Evolutionary conservation across 1,140 invertebrate species (phyloP), one percentile per base, ranked within the genome.

Genomic region (Vollenhovia emeryi): DNA sequence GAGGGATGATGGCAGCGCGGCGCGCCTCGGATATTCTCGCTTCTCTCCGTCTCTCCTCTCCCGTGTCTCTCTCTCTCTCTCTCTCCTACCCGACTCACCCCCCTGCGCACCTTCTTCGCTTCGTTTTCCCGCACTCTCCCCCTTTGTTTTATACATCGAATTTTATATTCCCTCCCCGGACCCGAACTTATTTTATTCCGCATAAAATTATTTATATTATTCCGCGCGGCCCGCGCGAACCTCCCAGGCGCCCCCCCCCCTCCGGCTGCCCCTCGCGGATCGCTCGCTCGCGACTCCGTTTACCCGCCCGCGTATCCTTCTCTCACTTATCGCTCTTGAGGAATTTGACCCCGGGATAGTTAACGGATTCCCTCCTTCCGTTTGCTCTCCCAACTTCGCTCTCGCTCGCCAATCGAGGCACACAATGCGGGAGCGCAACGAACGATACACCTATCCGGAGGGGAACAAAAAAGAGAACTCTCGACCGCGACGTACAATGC

Each of bases 11-110:
- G n/a, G 66, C 33, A 36, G 18, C 59, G 57, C 57, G 71, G 80
- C 80, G 80, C 71, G 52, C 71, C 69, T 57, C 80, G 80, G 71
- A 84, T 76, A 48, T 62, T 50, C 71, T 84, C 80, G 73, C 73
- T 50, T 85, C 60, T 79, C 83, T 85, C 60, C 48, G 48, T 6
- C 48, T 75, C 24, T 64, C 33, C 27, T 76, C 57, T 60, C 57
- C 36, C 55, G 5, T 36, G 15, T 30, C 27, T 45, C 8, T 36
- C 52, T 24, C 24, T 71, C 15, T 57, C 24, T n/a, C 21, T 75
- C 21, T 30, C 15, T 43, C 15, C 30, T 18, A 59, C 6, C 36
- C 40, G 52, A 11, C 40, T 33, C 24, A 18, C 21, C 66, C 15
- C 40, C 40, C 40, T 24, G 30, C 18, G 2, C n/a, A 8, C 43